Percentiles rank a stretch among this genome's conserved stretches.
phyloP scores from a whole-genome alignment of 1,140 invertebrate genomes.

The Cyclina sinensis region DNA sequence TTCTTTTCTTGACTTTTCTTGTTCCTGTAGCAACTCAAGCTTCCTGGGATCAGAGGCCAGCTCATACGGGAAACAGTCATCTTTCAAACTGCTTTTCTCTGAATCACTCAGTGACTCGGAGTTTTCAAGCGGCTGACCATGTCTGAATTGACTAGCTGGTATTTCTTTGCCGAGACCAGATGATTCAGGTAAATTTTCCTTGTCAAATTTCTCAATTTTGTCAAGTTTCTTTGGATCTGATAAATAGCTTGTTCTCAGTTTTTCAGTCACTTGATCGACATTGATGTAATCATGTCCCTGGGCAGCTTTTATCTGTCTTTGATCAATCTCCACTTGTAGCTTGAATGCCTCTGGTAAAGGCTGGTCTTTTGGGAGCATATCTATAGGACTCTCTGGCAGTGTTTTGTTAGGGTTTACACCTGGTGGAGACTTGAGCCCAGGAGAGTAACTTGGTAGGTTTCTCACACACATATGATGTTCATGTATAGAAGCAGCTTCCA shows the following conservation, averaged over 20 bases:
- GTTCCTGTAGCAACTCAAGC: neutral
- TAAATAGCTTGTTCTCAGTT: neutral
- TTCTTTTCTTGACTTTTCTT: neutral
- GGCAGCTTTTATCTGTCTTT: neutral
- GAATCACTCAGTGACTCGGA: neutral
- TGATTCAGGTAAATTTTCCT: neutral
- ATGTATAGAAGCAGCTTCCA: constrained; percentile 14
- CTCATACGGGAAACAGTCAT: neutral
- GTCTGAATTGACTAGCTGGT: neutral
- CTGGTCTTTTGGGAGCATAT: constrained; percentile 54
- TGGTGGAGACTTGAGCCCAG: constrained; percentile 7
- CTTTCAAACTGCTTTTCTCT: neutral
- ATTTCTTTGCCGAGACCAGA: no score
- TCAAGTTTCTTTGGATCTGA: constrained; percentile 67
- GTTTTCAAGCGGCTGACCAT: neutral
- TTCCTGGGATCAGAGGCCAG: neutral
- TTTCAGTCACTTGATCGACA: neutral
- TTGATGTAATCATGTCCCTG: constrained; percentile 17
- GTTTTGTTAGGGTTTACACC: neutral
- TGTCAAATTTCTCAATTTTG: constrained; percentile 62
- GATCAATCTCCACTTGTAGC: constrained; percentile 51
- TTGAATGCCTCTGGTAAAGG: constrained; percentile 59
- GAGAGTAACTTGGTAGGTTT: neutral
- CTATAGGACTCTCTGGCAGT: constrained; percentile 45
- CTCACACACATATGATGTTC: constrained; percentile 16